Base-by-base conservation (phyloP, 2,888 invertebrate species). In the Agrilus biguttatus region DNA sequence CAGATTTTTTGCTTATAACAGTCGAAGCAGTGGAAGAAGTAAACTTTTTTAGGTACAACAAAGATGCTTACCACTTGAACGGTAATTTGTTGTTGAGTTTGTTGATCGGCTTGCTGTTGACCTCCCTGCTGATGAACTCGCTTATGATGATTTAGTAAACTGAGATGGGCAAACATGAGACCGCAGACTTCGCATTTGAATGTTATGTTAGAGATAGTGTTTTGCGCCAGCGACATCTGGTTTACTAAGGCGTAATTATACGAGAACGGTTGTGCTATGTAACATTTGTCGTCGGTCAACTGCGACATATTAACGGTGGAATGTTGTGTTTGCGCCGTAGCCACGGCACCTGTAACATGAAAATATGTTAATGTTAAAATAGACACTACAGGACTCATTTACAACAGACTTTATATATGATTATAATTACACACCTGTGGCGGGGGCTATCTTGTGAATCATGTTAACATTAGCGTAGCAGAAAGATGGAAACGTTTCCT, bases 151-250 rank as follows among this genome's bases (percentile, higher is more conserved):
- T 85, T 87, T n/a, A 88, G 67, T 45, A 87, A 64, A 38, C 83
- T 78, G 49, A 87, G 72, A 60, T 88, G 87, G 1, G 83, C 83
- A 63, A 88, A 89, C 73, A 86, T 86, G 47, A 87, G 69, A 37
- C 87, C 87, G 58, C 88, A 88, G 8, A 87, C 82, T 64, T 89
- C 88, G 66, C 88, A 88, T 66, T 88, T 89, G 62, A 86, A 88
- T 53, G 85, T 85, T 21, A 87, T 85, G 59, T 84, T 86, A 13
- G 83, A 79, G 59, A 82, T 80, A 44, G 81, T 77, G 55, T 81
- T 82, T 59, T 81, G 78, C 17, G 83, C 79, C 46, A 87, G 72
- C 55, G 85, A 83, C 83, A 88, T 87, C 63, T 88, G 88, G 65
- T 88, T 88, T 28, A 67, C 67, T 52, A 88, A 69, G 3, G 87